Evolutionary conservation across 1,140 invertebrate species (phyloP).

Genomic region (Bombus haemorrhoidalis): DNA sequence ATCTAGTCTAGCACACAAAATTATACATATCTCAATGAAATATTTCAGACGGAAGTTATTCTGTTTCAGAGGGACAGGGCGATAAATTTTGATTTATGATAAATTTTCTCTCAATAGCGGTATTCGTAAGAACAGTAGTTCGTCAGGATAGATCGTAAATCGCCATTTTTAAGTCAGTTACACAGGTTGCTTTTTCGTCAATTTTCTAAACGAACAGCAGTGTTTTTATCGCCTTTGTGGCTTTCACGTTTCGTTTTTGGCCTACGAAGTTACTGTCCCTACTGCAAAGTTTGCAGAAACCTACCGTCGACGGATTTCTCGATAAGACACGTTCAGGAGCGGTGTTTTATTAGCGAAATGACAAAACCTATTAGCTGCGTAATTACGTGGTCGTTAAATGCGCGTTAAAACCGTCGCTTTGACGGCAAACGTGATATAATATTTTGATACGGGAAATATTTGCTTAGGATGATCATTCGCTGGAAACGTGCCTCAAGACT

Average conservation of each 20-base stretch:
- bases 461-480: background rate
- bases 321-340: conserved; percentile 26
- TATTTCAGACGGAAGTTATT: too few species aligned
- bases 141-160: background rate
- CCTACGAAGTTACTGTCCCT: too few species aligned
- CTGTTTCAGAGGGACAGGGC: too few species aligned
- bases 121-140: too few species aligned
- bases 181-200: background rate
- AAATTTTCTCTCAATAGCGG: too few species aligned
- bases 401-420: background rate
- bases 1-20: too few species aligned
- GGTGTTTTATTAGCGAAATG: conserved; percentile 1
- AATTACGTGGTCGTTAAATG: background rate
- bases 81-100: too few species aligned
- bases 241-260: background rate
- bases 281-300: background rate
- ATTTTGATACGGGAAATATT: background rate
- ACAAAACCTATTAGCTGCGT: background rate
- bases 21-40: too few species aligned
- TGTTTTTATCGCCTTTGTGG: background rate
- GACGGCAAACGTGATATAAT: background rate
- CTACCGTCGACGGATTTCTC: background rate
- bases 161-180: background rate
- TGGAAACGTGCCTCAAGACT: background rate
- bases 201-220: background rate